Percentiles rank a stretch among this genome's conserved stretches.
phyloP scores from a whole-genome alignment of 2,797 vertebrate species.

The Gymnopithys bicolor region DNA sequence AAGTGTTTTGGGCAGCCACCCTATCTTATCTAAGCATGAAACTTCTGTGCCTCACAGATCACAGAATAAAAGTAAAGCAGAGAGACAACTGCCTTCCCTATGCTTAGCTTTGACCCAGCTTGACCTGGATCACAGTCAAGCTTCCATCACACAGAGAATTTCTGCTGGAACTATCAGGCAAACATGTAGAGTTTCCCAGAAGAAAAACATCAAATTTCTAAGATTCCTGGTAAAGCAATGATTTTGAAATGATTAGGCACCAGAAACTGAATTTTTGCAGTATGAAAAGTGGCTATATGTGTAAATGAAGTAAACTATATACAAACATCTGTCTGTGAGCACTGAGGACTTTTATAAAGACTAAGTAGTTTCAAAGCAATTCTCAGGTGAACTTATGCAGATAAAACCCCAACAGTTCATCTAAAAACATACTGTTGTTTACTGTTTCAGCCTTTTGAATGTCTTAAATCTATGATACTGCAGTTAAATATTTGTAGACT shows the following conservation, averaged over 20 bases:
- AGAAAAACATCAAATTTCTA: neutral
- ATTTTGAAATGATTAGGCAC: neutral
- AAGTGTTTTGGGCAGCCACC: neutral
- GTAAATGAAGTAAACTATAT: neutral
- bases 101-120: neutral
- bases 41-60: neutral
- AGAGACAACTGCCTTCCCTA: neutral
- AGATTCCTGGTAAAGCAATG: neutral
- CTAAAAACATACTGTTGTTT: neutral
- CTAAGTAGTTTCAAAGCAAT: neutral
- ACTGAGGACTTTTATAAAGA: neutral
- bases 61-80: neutral
- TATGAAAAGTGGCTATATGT: neutral
- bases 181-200: neutral
- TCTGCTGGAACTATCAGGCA: neutral
- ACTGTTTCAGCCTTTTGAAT: neutral
- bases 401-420: neutral
- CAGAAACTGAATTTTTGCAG: neutral
- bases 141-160: neutral
- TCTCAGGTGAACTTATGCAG: conserved; percentile 1
- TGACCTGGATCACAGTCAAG: neutral
- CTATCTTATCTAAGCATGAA: neutral
- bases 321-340: neutral
- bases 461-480: neutral
- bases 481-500: conserved; percentile 1